phyloP scores from a whole-genome alignment of 1,140 invertebrate species.

The Drosophila mojavensis region DNA sequence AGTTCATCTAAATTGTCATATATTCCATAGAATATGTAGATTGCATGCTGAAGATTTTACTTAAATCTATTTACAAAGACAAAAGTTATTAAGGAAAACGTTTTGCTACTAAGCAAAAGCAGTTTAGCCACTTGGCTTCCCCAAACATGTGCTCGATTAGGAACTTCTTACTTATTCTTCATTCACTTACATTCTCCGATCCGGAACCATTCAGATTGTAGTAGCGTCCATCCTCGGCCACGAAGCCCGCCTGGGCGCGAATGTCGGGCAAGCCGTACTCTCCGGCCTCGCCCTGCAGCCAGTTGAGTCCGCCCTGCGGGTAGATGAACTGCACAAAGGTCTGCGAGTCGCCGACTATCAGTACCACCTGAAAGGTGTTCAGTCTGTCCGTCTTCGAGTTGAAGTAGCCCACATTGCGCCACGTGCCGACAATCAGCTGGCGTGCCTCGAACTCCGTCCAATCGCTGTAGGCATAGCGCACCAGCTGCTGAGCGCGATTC shows the following conservation, averaged over 20 bases:
- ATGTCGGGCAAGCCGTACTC: conserved; percentile 91
- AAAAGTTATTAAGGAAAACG: too few species aligned
- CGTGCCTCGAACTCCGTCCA: conserved; percentile 87
- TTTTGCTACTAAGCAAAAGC: too few species aligned
- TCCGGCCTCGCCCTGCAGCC: conserved; percentile 91
- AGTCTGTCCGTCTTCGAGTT: conserved; percentile 84
- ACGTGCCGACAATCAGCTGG: conserved; percentile 88
- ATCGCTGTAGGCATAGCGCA: conserved; percentile 89
- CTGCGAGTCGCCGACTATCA: conserved; percentile 92
- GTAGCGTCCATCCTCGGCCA: conserved; percentile 90
- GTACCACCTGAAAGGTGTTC: conserved; percentile 87
- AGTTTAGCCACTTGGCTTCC: too few species aligned
- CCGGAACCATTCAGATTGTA: conserved; percentile 92
- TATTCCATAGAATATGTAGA: too few species aligned
- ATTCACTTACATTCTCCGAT: conserved; percentile 89
- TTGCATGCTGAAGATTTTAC: too few species aligned
- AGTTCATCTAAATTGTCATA: too few species aligned
- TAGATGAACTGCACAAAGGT: conserved; percentile 95
- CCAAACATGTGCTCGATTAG: too few species aligned
- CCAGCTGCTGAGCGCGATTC: conserved; percentile 87
- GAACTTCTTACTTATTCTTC: too few species aligned
- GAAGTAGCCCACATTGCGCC: conserved; percentile 88
- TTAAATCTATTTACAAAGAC: too few species aligned
- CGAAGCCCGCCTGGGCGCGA: conserved; percentile 95
- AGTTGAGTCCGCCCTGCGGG: conserved; percentile 93